Evolutionary conservation across 2,113 vertebrate species (phyloP), one percentile per base, ranked within the genome.

Genomic region (Hippolais icterina): DNA sequence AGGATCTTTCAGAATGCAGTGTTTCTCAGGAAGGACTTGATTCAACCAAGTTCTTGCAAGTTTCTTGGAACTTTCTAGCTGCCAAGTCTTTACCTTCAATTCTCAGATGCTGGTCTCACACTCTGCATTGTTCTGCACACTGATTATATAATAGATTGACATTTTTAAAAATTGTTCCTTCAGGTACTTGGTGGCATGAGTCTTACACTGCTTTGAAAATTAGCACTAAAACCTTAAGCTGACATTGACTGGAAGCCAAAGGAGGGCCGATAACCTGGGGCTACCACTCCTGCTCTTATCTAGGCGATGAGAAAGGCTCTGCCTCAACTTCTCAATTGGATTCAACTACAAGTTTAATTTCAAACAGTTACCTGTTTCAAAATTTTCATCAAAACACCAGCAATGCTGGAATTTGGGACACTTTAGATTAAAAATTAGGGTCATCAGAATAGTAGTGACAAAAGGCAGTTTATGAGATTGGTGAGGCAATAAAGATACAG

Each of bases 301-400:
- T 47, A 89, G 88, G 31, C 8, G 17, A 63, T 15, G 16, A 79
- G n/a, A 75, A 93, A 93, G 9, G 27, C 15, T 74, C 33, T 81
- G 11, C 31, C 63, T 37, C 57, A 37, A 11, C 46, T 74, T 72
- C 37, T 54, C n/a, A 46, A 7, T 13, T 0, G 0, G 19, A 71
- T 68, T 79, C 57, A 85, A 61, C n/a, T 33, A n/a, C 23, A 19
- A 29, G 12, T 19, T 39, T 8, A 87, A 53, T 60, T 69, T 46
- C 11, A 31, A 42, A 20, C 6, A 33, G 5, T 19, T 44, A 39
- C 6, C 8, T 5, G 3, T 35, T 83, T 29, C 47, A 82, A 87
- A 29, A 11, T 69, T 47, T 72, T 88, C 49, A 79, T 14, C 5
- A 50, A 69, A 85, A 80, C 23, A 61, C 2, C 10, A 88, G n/a